Evolutionary conservation across 2,113 vertebrate genomes (phyloP), one percentile per base, ranked within the genome.

Genomic region (Pimephales promelas): DNA sequence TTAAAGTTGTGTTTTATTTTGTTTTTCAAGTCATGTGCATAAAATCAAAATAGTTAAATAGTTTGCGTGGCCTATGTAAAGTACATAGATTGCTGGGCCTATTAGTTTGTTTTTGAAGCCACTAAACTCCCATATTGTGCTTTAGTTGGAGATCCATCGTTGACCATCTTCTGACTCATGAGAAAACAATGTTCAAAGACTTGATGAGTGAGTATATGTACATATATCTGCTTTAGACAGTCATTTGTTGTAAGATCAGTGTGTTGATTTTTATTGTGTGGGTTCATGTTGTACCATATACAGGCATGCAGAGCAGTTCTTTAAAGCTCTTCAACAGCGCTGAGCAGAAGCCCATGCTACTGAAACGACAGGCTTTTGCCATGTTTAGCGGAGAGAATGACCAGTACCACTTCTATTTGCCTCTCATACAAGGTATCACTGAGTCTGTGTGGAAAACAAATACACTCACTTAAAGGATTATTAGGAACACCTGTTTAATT

Each of bases 151-250:
- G 95, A 90, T 94, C 97, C 87, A 96, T 98, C 84, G 94, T 97
- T 87, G 98, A 99, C 87, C 98, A 99, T 88, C 95, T 99, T 72
- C 93, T 99, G 89, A 99, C 98, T 74, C 98, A 99, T 0, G 98
- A 99, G 92, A 99, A 98, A 93, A 98, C 98, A 5, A 97, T 98
- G 97, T 99, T 99, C 89, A 99, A 99, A 94, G 98, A 99, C 90
- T 89, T 99, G 82, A 97, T 99, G 97, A 97, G 98, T 99, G 90
- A 96, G 98, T 96, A 88, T 54, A 36, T n/a, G 45, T 68, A 82
- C 22, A 75, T 79, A 20, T 84, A 1, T 66, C 31, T 49, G 1
- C n/a, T 76, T 64, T 13, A 36, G 22, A 24, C 13, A 28, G 52
- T 62, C 7, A 45, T 68, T 68, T 56, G 5, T 40, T 36, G 2